Conservation (phyloP, 2,797 vertebrate species). For the Ataeniobius toweri region DNA sequence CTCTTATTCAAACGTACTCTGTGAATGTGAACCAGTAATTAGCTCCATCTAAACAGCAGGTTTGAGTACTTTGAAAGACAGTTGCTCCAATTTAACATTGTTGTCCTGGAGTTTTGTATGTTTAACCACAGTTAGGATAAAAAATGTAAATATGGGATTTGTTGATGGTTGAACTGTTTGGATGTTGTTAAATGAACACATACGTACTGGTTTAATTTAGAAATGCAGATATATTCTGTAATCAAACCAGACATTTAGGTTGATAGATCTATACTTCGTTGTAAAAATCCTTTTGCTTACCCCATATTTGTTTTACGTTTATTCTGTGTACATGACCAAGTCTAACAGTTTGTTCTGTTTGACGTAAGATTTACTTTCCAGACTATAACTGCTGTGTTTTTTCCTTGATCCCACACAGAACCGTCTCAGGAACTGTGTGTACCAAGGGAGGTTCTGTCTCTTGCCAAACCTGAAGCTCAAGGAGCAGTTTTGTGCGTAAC, state of each 20-base stretch:
- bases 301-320: slow-evolving; percentile 14
- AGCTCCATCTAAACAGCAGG: background rate
- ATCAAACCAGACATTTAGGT: background rate
- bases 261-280: background rate
- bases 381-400: slow-evolving; percentile 25
- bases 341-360: slow-evolving; percentile 8
- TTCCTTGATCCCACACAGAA: slow-evolving; percentile 28
- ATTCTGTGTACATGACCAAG: background rate
- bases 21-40: background rate
- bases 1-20: slow-evolving; percentile 21
- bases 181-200: background rate
- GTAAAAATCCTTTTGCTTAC: background rate
- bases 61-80: background rate
- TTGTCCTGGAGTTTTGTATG: background rate
- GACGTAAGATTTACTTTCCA: slow-evolving; percentile 17
- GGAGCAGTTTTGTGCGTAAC: slow-evolving; percentile 2
- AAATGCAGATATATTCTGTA: background rate
- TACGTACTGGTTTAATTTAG: background rate
- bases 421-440: slow-evolving; percentile 31
- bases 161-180: background rate
- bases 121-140: background rate
- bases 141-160: background rate
- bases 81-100: background rate
- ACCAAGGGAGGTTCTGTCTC: slow-evolving; percentile 23
- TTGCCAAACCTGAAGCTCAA: slow-evolving; percentile 27